Base-by-base conservation (phyloP, 2,797 vertebrate genomes). In the Anguilla anguilla region DNA sequence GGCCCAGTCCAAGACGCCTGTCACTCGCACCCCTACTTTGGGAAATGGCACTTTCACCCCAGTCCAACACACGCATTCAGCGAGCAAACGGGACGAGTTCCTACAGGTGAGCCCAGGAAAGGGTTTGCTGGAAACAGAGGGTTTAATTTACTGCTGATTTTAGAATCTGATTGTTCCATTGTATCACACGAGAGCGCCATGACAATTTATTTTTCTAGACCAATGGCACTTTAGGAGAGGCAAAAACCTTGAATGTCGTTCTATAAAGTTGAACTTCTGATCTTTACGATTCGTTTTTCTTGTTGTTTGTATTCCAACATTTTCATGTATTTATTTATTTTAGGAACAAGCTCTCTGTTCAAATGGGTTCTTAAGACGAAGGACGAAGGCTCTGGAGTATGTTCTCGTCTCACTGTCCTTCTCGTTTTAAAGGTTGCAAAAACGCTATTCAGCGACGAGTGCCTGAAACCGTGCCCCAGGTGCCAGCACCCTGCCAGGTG, bases 401-500 rank as follows among this genome's bases (percentile, higher is more conserved):
- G 10, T 28, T n/a, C 11, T 31, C 3, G 31, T 74, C 61, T 74
- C 69, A 31, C 39, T 25, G 6, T 3, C 7, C 28, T 83, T 22
- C 17, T 79, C 15, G 1, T 79, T 43, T 90, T 89, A 51, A 94
- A 99, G 98, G 96, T 98, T 93, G 98, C 98, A 89, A 97, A 97
- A 96, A 98, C 97, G 0, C 97, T 99, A 25, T 98, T 98, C 91
- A 97, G 64, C 3, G 98, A 99, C 3, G 98, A 99, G 94, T 97
- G 96, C 88, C 94, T 99, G 89, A 98, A 97, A 94, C 95, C 97
- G 2, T 99, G 98, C 83, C 98, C 98, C 2, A 94, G 95, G 82
- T 99, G 98, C 93, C 96, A 97, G 86, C 97, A 96, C 90, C 98
- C 98, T 4, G 98, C 98, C 15, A 97, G 96, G 89, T 99, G 98